phyloP scores from a whole-genome alignment of 2,888 invertebrate genomes.

The Buathra laborator region DNA sequence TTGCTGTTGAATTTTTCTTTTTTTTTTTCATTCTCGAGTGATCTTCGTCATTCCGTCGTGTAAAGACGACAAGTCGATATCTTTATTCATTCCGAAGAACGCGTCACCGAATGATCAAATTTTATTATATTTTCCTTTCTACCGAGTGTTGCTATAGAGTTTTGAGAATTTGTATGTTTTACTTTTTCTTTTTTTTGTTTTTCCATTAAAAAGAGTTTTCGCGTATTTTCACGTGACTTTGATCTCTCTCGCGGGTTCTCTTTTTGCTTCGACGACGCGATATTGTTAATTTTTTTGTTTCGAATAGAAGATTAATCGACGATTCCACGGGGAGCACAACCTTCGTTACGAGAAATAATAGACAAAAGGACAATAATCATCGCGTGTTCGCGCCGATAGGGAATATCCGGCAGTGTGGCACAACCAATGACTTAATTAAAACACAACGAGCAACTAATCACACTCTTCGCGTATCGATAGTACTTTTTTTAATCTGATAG shows the following conservation, averaged over 20 bases:
- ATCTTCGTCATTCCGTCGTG: neutral
- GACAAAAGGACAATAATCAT: conserved; percentile 48
- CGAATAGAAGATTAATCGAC: conserved; percentile 48
- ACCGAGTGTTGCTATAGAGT: conserved; percentile 48
- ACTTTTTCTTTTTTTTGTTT: conserved; percentile 36
- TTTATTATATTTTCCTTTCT: conserved; percentile 37
- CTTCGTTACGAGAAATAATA: conserved; percentile 81
- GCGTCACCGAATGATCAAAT: conserved; percentile 46
- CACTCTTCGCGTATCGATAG: conserved; percentile 38
- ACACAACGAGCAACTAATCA: conserved; percentile 76
- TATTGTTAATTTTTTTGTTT: conserved; percentile 8
- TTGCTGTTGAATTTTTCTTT: neutral
- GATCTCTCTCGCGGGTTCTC: conserved; percentile 24
- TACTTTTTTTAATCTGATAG: conserved; percentile 23
- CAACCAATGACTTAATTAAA: conserved; percentile 80
- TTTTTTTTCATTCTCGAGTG: conserved; percentile 8
- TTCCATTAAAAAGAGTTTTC: conserved; percentile 33
- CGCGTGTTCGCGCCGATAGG: conserved; percentile 72
- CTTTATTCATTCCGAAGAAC: conserved; percentile 35
- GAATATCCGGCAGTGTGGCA: conserved; percentile 80
- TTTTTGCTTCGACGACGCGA: conserved; percentile 12
- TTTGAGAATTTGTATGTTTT: conserved; percentile 43
- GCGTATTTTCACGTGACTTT: conserved; percentile 42
- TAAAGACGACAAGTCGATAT: conserved; percentile 17
- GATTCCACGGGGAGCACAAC: conserved; percentile 80